Conservation (phyloP, 2,797 vertebrate genomes). For the Muscicapa striata region DNA sequence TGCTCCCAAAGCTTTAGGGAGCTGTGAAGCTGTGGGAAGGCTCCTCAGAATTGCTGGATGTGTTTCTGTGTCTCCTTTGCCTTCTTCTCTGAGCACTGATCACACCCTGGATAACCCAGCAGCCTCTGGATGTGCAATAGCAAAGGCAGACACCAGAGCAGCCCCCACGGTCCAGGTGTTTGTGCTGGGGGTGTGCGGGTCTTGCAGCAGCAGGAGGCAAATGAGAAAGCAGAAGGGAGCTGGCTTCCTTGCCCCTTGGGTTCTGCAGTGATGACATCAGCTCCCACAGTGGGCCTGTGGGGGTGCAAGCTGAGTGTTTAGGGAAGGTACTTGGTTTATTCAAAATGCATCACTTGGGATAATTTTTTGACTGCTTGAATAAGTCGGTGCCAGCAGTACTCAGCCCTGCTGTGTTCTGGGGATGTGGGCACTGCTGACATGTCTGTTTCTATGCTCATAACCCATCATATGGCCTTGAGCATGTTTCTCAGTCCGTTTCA, state of each 20-base stretch:
- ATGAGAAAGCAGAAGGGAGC: background rate
- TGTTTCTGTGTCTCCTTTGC: background rate
- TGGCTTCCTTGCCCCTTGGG: background rate
- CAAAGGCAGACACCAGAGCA: background rate
- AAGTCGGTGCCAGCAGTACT: background rate
- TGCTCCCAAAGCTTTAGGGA: background rate
- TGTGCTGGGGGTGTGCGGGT: background rate
- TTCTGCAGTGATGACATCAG: background rate
- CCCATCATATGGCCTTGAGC: background rate
- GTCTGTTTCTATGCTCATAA: background rate
- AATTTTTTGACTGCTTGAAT: background rate
- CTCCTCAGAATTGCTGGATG: background rate
- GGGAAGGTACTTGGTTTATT: background rate
- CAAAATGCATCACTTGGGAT: rapidly evolving
- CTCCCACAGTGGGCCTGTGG: background rate
- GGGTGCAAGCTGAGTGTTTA: background rate
- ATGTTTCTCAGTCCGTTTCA: background rate
- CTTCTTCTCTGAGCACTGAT: background rate
- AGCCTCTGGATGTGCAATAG: background rate
- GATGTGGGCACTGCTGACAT: rapidly evolving
- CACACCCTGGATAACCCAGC: background rate
- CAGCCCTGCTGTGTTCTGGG: background rate
- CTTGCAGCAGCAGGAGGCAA: background rate
- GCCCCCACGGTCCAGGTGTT: rapidly evolving
- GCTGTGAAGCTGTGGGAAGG: background rate